Conservation (phyloP, 2,888 invertebrate species). For the Byasa hedistus region DNA sequence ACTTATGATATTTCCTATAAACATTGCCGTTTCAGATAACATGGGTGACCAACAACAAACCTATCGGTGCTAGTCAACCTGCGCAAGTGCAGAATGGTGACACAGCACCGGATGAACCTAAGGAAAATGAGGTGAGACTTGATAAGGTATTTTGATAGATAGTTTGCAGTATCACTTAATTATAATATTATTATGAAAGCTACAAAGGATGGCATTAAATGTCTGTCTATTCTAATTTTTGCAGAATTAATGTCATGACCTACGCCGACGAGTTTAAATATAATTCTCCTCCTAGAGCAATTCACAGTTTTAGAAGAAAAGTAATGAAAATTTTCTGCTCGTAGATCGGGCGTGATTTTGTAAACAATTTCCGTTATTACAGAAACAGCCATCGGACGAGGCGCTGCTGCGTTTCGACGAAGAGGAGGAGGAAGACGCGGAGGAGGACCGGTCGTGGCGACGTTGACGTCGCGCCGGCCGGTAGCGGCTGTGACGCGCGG, state of each 20-base stretch:
- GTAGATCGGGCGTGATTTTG: too few relatives aligned
- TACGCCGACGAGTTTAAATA: too few relatives aligned
- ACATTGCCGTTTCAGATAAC: conserved; percentile 55
- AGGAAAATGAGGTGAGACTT: conserved; percentile 50
- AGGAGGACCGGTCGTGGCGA: conserved; percentile 93
- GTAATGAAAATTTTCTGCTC: too few relatives aligned
- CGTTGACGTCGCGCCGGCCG: conserved; percentile 81
- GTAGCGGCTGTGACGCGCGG: conserved; percentile 23
- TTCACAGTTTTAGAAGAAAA: too few relatives aligned
- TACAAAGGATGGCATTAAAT: too few relatives aligned
- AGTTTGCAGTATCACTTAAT: too few relatives aligned
- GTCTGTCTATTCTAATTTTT: too few relatives aligned
- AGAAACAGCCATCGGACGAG: conserved; percentile 76
- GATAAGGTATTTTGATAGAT: too few relatives aligned
- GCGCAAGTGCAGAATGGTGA: conserved; percentile 47
- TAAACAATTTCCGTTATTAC: conserved; percentile 20
- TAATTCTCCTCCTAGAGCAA: too few relatives aligned
- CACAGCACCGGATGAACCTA: conserved; percentile 48
- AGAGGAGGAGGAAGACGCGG: conserved; percentile 92
- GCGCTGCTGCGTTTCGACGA: conserved; percentile 92
- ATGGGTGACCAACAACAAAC: conserved; percentile 61
- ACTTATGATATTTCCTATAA: too few relatives aligned
- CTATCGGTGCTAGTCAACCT: conserved; percentile 37
- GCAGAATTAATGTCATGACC: too few relatives aligned
- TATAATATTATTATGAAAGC: too few relatives aligned